Evolutionary conservation across 1,140 invertebrate species (phyloP).

Genomic region (Kradibia gibbosae): DNA sequence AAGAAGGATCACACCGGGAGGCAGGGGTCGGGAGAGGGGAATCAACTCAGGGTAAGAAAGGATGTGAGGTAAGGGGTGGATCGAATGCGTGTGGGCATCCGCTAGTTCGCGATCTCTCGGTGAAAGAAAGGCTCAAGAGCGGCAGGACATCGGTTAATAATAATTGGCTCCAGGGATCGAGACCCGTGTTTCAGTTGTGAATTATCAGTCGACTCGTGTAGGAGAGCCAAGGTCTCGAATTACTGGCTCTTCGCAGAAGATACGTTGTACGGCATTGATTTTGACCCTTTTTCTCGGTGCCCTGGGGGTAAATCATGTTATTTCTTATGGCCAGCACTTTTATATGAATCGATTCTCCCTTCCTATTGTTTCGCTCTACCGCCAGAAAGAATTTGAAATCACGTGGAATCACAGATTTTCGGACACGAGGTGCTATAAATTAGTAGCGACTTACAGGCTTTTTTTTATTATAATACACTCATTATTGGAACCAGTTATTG

Average conservation of each 20-base stretch:
- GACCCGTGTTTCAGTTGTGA: slow-evolving; percentile 33
- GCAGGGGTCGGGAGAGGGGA: no score
- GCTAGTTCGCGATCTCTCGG: slow-evolving; percentile 23
- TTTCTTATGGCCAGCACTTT: not conserved
- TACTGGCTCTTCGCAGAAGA: not conserved
- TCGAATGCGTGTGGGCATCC: slow-evolving; percentile 41
- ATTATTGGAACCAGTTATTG: no score
- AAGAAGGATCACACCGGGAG: no score
- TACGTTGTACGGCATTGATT: not conserved
- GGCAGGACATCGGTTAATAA: slow-evolving; percentile 39
- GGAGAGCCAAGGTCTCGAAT: slow-evolving; percentile 2
- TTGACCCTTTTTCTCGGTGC: not conserved
- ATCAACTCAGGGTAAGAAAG: not conserved
- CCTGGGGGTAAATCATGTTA: slow-evolving; percentile 12
- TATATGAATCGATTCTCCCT: not conserved
- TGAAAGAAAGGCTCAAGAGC: slow-evolving; percentile 11
- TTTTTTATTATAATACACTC: no score
- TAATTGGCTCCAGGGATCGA: slow-evolving; percentile 36
- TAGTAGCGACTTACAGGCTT: not conserved
- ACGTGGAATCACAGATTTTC: slow-evolving; percentile 50
- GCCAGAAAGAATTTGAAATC: not conserved
- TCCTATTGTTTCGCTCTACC: not conserved
- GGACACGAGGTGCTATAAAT: slow-evolving; percentile 52
- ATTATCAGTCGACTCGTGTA: slow-evolving; percentile 23
- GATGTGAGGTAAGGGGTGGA: not conserved